Evolutionary conservation across 2,797 vertebrate species (phyloP).

Genomic region (Syngnathus acus): DNA sequence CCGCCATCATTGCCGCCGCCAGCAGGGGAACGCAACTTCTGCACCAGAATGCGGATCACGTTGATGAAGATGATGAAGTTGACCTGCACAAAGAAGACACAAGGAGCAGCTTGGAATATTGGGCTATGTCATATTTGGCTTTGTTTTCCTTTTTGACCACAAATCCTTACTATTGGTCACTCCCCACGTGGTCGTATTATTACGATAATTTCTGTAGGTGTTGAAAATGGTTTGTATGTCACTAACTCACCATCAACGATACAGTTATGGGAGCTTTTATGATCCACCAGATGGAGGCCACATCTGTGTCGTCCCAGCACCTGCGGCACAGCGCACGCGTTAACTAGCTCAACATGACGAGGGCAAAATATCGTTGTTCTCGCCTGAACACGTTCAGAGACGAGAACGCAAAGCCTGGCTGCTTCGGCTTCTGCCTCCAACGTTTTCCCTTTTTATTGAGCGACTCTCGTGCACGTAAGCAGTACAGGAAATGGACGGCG

Average conservation of each 20-base stretch:
- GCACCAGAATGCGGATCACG: conserved; percentile 78
- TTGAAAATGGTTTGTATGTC: too few species aligned
- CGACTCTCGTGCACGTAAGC: background rate
- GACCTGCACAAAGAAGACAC: conserved; percentile 50
- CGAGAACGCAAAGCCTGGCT: too few species aligned
- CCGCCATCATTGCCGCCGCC: conserved; percentile 73
- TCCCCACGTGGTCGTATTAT: too few species aligned
- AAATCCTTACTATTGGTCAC: too few species aligned
- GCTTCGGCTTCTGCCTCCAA: too few species aligned
- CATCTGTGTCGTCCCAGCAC: conserved; percentile 83
- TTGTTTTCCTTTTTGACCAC: too few species aligned
- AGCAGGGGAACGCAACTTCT: conserved; percentile 76
- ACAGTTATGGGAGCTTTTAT: conserved; percentile 81
- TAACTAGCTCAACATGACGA: conserved; percentile 15
- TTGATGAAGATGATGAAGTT: conserved; percentile 86
- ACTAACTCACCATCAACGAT: conserved; percentile 75
- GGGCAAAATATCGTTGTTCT: background rate
- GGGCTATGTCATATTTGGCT: too few species aligned
- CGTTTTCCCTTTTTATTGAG: too few species aligned
- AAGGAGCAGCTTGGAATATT: too few species aligned
- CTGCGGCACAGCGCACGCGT: conserved; percentile 46
- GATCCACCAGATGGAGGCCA: conserved; percentile 78
- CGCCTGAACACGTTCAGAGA: background rate
- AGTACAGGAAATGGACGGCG: background rate
- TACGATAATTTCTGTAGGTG: too few species aligned